These are phyloP conservation scores for Corythornis leucogaster DNA, from an alignment of 2,797 vertebrate genomes.

Conservation along the genomic window DNA sequence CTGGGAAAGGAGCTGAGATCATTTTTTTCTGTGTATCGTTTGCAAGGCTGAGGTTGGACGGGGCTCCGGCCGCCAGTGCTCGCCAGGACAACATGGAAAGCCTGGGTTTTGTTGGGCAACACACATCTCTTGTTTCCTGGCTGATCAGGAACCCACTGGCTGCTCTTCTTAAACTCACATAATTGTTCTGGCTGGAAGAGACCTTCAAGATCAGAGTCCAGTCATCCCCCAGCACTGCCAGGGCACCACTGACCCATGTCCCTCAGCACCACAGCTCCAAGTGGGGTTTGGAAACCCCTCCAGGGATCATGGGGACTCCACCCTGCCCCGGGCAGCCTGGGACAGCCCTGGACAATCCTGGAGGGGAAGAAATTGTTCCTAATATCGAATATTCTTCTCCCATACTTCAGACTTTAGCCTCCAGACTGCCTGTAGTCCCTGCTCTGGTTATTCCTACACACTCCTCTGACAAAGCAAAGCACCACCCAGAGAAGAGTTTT, in stretches of 20 bases:
- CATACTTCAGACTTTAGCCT: not conserved
- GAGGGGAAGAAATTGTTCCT: not conserved
- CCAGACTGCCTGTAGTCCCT: not conserved
- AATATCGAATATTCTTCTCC: not conserved
- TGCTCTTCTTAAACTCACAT: not conserved
- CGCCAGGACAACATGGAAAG: accelerated
- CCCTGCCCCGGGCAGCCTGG: not conserved
- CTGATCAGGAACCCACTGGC: not conserved
- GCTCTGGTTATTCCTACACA: accelerated
- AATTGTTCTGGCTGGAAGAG: not conserved
- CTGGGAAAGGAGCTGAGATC: not conserved
- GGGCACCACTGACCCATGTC: too few species aligned
- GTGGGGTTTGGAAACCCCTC: not conserved
- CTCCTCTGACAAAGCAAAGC: not conserved
- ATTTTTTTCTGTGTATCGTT: not conserved
- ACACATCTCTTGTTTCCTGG: not conserved
- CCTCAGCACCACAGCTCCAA: not conserved
- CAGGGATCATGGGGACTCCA: not conserved
- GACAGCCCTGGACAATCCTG: not conserved
- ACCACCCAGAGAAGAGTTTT: not conserved
- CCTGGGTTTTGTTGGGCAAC: not conserved
- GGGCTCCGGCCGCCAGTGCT: not conserved
- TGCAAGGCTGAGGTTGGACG: not conserved
- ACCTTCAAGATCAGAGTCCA: not conserved
- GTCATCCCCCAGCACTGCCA: too few species aligned